Conservation (phyloP, 1,140 invertebrate species). For the Drosophila punjabiensis region DNA sequence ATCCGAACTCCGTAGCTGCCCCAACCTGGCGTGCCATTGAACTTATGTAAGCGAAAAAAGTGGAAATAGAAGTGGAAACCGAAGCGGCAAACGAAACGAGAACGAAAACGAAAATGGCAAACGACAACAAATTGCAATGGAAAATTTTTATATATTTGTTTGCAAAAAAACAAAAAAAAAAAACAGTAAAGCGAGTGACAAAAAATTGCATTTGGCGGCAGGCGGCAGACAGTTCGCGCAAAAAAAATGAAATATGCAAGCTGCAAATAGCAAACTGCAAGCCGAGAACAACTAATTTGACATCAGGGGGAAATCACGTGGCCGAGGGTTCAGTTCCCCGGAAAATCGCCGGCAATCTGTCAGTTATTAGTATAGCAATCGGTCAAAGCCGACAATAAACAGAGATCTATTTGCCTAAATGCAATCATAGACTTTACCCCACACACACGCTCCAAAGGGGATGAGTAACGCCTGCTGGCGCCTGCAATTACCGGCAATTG, state of each 20-base stretch:
- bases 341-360: constrained; percentile 46
- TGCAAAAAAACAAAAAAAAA: constrained; percentile 1
- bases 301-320: constrained; percentile 36
- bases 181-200: not conserved
- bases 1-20: constrained; percentile 24
- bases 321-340: constrained; percentile 37
- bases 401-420: constrained; percentile 20
- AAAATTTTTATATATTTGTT: constrained; percentile 22
- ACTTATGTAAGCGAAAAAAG: constrained; percentile 74
- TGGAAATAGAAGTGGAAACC: constrained; percentile 33
- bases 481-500: constrained; percentile 30
- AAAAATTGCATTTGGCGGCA: constrained; percentile 7
- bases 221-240: not conserved
- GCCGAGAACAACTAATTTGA: constrained; percentile 40
- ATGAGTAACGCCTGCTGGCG: constrained; percentile 13
- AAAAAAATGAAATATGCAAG: constrained; percentile 24
- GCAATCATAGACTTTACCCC: not conserved
- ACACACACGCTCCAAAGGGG: not conserved
- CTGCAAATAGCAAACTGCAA: constrained; percentile 50
- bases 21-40: constrained; percentile 71
- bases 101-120: constrained; percentile 58
- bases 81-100: not conserved
- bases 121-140: constrained; percentile 54
- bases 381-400: constrained; percentile 16
- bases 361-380: constrained; percentile 10